These are phyloP conservation scores for Dysdera silvatica DNA, from an alignment of 1,140 invertebrate species.

Conservation along the genomic window DNA sequence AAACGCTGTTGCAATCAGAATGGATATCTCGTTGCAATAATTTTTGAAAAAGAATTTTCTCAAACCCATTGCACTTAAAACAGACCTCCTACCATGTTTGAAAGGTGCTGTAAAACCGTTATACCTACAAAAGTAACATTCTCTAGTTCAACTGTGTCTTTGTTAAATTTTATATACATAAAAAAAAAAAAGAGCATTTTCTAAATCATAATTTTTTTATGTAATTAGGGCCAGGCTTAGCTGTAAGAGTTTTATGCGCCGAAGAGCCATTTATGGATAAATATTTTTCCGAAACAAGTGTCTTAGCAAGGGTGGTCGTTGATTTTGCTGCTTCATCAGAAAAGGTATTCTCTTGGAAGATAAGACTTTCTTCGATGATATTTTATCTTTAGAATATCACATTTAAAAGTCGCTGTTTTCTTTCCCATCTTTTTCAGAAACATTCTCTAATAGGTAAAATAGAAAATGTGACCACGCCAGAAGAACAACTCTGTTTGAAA, in stretches of 20 bases:
- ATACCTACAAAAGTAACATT: too few relatives aligned
- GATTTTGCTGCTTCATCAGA: slow-evolving; percentile 85
- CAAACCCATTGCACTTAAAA: too few relatives aligned
- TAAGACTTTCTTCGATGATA: background rate
- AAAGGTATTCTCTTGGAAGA: slow-evolving; percentile 51
- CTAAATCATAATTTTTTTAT: background rate
- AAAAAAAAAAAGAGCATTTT: too few relatives aligned
- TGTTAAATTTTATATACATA: too few relatives aligned
- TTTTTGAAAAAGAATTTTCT: too few relatives aligned
- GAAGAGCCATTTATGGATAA: slow-evolving; percentile 92
- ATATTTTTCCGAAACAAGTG: slow-evolving; percentile 89
- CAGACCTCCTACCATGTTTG: too few relatives aligned
- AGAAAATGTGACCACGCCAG: slow-evolving; percentile 66
- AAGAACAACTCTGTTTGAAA: slow-evolving; percentile 60
- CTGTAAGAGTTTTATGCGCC: slow-evolving; percentile 90
- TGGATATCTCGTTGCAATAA: too few relatives aligned
- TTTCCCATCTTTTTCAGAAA: slow-evolving; percentile 50
- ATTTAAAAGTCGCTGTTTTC: background rate
- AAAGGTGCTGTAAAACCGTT: too few relatives aligned
- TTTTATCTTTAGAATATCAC: background rate
- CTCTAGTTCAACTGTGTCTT: too few relatives aligned
- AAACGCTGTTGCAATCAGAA: too few relatives aligned
- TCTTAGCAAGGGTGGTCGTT: slow-evolving; percentile 82
- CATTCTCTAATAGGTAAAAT: slow-evolving; percentile 84
- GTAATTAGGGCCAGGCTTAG: slow-evolving; percentile 61